Conservation (phyloP, 1,140 invertebrate genomes). For the Panagrolaimus sp. region DNA sequence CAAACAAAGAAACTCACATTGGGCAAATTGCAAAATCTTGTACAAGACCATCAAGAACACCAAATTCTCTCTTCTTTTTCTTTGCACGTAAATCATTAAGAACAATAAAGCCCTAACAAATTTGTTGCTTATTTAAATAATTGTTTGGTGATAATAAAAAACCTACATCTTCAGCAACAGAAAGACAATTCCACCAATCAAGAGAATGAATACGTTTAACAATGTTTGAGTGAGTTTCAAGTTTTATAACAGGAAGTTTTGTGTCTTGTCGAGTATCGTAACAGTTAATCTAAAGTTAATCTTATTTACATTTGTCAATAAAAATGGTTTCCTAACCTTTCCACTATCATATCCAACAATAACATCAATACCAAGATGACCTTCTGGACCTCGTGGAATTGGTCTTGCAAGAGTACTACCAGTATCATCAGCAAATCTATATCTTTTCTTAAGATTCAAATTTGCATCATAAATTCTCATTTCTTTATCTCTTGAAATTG, state of each 20-base stretch:
- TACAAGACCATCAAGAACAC: background rate
- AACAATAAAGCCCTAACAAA: background rate
- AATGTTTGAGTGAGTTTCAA: conserved; percentile 8
- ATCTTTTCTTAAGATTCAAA: background rate
- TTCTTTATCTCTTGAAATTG: background rate
- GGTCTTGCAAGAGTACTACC: background rate
- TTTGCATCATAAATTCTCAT: background rate
- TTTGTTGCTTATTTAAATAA: no score
- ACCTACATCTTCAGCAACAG: conserved; percentile 3
- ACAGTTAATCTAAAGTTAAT: background rate
- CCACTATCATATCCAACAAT: conserved; percentile 3
- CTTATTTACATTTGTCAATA: no score
- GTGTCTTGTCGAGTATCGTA: background rate
- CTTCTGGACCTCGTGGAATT: background rate
- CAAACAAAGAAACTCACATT: background rate
- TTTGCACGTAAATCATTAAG: conserved; percentile 3
- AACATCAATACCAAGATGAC: conserved; percentile 2
- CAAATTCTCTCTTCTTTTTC: background rate
- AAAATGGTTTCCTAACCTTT: background rate
- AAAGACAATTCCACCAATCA: conserved; percentile 6
- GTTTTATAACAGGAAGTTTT: conserved; percentile 1
- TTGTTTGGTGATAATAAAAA: no score
- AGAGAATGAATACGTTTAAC: conserved; percentile 1
- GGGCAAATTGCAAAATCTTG: background rate
- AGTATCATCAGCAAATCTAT: background rate